phyloP scores from a whole-genome alignment of 2,797 vertebrate genomes.

The Leuciscus waleckii region DNA sequence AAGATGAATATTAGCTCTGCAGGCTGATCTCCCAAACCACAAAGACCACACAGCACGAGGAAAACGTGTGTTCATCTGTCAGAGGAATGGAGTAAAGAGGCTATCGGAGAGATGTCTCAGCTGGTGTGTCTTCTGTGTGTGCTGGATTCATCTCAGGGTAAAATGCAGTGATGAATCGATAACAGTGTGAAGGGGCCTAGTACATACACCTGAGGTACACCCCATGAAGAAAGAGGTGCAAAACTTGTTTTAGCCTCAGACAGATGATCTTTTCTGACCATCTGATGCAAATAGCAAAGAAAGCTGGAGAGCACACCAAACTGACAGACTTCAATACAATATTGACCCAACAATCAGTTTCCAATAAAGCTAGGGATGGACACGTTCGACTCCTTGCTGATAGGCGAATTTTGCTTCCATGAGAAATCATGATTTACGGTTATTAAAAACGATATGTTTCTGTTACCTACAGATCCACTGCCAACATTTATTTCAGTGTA shows the following conservation, averaged over 20 bases:
- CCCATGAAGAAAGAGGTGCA: background rate
- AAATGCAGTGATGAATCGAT: background rate
- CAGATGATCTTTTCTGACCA: background rate
- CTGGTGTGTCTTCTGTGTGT: constrained; percentile 14
- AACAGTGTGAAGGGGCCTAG: background rate
- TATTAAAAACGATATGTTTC: no score
- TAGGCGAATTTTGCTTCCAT: no score
- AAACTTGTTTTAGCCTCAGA: background rate
- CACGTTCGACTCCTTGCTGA: no score
- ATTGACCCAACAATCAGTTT: no score
- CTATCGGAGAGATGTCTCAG: constrained; percentile 32
- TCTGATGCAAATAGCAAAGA: background rate
- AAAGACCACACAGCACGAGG: constrained; percentile 59
- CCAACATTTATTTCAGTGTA: no score
- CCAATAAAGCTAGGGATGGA: no score
- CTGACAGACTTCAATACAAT: background rate
- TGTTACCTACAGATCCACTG: no score
- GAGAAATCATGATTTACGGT: no score
- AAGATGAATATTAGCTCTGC: constrained; percentile 17
- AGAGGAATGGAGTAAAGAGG: background rate
- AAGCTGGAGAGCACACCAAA: background rate
- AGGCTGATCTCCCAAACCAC: constrained; percentile 41
- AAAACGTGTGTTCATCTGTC: constrained; percentile 44
- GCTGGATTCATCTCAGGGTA: background rate
- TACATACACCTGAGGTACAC: constrained; percentile 1